A percentile compares a stretch with the other conserved stretches of the same genome.
These are phyloP conservation scores for Caradrina kadenii DNA, from an alignment of 2,888 invertebrate species.

Conservation along the genomic window DNA sequence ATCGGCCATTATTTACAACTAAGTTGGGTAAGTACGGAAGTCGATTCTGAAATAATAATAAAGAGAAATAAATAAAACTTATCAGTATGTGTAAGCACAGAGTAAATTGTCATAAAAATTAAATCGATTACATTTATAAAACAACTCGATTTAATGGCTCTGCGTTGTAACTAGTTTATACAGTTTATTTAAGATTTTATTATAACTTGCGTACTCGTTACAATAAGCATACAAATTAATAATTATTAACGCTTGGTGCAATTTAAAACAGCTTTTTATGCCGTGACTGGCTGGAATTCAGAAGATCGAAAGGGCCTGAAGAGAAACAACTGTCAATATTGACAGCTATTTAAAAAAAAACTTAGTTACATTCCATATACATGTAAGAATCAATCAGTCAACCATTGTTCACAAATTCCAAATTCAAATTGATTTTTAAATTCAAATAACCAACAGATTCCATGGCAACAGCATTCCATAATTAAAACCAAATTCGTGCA, in stretches of 20 bases:
- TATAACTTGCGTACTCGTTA: background rate
- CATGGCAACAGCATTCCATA: slow-evolving; percentile 71
- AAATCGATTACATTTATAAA: slow-evolving; percentile 7
- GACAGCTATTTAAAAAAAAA: no score
- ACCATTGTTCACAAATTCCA: no score
- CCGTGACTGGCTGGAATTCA: no score
- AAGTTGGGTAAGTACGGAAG: background rate
- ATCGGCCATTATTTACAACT: no score
- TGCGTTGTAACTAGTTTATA: slow-evolving; percentile 3
- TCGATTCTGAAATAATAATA: background rate
- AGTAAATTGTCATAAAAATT: slow-evolving; percentile 16
- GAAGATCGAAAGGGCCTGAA: no score
- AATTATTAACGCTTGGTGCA: background rate
- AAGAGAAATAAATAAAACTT: background rate
- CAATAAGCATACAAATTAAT: slow-evolving; percentile 6
- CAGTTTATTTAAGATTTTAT: slow-evolving; percentile 16
- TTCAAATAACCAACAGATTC: slow-evolving; percentile 46
- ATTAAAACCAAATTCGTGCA: slow-evolving; percentile 86
- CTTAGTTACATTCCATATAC: no score
- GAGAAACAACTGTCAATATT: no score
- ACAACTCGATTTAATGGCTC: slow-evolving; percentile 11
- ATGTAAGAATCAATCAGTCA: no score
- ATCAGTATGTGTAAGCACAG: slow-evolving; percentile 34
- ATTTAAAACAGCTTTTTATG: no score
- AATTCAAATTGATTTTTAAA: slow-evolving; percentile 17